Base-by-base conservation (phyloP, 2,888 invertebrate genomes). In the Dynastes maya region DNA sequence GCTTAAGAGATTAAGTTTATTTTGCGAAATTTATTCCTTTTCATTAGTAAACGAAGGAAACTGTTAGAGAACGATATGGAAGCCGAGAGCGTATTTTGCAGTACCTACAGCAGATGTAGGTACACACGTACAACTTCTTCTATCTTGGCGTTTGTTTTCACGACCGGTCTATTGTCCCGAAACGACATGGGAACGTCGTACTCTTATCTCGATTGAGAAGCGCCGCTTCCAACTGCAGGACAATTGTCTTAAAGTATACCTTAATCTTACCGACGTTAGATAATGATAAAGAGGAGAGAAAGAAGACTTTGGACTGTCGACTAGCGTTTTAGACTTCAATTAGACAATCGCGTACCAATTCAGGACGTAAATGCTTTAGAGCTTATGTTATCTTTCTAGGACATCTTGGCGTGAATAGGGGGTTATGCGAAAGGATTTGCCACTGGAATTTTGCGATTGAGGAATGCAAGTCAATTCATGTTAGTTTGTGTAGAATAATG, bases 171-270 rank as follows among this genome's bases (percentile, higher is more conserved):
- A 74, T 74, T 74, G 74, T 74, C 53, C n/a, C n/a, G 53, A 13
- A n/a, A 40, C 53, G 58, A 9, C 72, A 11, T 6, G 45, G 58
- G 58, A 58, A 58, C 37, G 74, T 74, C 63, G 58, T 53, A 22
- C 45, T 22, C 74, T 74, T 74, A 74, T 68, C 67, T 49, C 4
- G 22, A 49, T 68, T 27, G 9, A 22, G 37, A 45, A 49, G 49
- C 16, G 61, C 45, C 53, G 45, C 27, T 63, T 63, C 74, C 63
- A 61, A 63, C 45, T 74, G 45, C 32, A 61, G 74, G 63, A 74
- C 74, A 74, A 74, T 74, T 63, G 74, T 74, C 74, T 74, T 74
- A 63, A 29, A 61, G 63, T 74, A 63, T 11, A 63, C 61, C 74
- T 58, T 74, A 74, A 74, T 74, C 74, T 74, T 27, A 68, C 67